phyloP scores from a whole-genome alignment of 1,140 invertebrate genomes.

The Heliconius himera region DNA sequence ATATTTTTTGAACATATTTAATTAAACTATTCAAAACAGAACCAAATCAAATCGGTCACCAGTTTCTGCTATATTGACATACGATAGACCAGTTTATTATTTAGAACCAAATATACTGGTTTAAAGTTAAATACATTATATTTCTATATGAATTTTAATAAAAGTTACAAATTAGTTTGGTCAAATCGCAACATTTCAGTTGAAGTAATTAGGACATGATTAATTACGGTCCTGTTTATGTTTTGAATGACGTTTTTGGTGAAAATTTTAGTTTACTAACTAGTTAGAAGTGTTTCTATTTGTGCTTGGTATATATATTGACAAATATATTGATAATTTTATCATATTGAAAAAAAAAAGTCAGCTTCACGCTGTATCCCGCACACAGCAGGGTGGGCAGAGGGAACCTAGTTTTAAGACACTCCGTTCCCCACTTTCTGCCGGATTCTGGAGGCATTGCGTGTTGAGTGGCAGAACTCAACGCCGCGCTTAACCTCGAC shows the following conservation, averaged over 20 bases:
- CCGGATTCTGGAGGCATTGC: too few relatives aligned
- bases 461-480: too few relatives aligned
- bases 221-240: conserved; percentile 17
- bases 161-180: not conserved
- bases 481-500: too few relatives aligned
- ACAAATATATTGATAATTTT: too few relatives aligned
- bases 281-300: too few relatives aligned
- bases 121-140: conserved; percentile 4
- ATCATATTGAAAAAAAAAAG: too few relatives aligned
- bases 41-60: not conserved
- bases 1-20: not conserved
- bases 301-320: too few relatives aligned
- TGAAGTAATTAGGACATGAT: conserved; percentile 13
- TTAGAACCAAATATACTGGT: not conserved
- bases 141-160: not conserved
- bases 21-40: not conserved
- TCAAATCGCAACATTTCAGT: conserved; percentile 9
- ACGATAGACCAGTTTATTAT: not conserved
- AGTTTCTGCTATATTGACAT: not conserved
- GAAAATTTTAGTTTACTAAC: not conserved
- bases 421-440: too few relatives aligned
- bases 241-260: not conserved
- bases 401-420: too few relatives aligned
- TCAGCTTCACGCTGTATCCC: too few relatives aligned
- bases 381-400: too few relatives aligned